Evolutionary conservation across 2,797 vertebrate species (phyloP).

Genomic region (Helicolenus hilgendorfi): DNA sequence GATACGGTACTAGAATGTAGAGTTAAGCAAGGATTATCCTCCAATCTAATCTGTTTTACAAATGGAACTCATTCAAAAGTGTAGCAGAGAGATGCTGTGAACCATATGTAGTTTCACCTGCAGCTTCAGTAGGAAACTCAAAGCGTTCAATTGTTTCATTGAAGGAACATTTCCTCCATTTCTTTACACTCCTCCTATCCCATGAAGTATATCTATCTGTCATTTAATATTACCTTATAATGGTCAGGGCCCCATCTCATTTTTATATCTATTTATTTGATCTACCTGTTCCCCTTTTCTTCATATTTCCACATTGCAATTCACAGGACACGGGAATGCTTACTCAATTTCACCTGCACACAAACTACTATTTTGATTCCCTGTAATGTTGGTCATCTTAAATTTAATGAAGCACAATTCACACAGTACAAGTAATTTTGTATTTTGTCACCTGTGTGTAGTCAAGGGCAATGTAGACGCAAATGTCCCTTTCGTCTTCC

Average conservation of each 20-base stretch:
- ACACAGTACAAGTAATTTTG: not conserved
- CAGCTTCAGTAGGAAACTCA: not conserved
- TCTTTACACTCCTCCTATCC: not conserved
- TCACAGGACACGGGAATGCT: not conserved
- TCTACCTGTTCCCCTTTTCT: not conserved
- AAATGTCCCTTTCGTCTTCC: not conserved
- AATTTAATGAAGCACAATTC: not conserved
- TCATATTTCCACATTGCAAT: not conserved
- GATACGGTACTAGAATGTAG: conserved; percentile 57
- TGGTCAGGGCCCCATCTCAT: not conserved
- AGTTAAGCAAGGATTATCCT: conserved; percentile 67
- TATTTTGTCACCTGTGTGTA: not conserved
- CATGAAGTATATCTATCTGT: not conserved
- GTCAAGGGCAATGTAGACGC: not conserved
- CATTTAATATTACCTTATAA: not conserved
- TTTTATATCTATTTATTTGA: not conserved
- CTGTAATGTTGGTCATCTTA: not conserved
- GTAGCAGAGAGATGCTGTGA: not conserved
- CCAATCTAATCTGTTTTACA: conserved; percentile 56
- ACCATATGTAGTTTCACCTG: conserved; percentile 3
- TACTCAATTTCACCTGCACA: not conserved
- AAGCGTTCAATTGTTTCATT: not conserved
- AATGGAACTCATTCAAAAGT: conserved; percentile 24
- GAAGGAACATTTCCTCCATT: not conserved
- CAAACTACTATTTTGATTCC: not conserved